phyloP scores from a whole-genome alignment of 2,888 invertebrate species.

The Dendrolimus pini region DNA sequence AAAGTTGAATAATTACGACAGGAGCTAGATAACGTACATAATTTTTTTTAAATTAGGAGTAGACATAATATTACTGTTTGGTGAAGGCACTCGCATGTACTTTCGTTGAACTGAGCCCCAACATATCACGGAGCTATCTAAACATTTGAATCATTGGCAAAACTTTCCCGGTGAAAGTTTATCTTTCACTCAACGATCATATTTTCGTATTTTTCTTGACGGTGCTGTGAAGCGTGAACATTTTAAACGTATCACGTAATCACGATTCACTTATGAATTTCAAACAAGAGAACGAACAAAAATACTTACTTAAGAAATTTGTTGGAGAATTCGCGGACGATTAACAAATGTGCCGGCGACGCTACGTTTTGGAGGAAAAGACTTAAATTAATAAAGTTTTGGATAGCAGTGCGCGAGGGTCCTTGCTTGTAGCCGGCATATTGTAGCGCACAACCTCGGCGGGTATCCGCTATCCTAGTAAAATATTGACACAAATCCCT shows the following conservation, averaged over 20 bases:
- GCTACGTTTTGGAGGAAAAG: constrained; percentile 27
- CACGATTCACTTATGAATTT: constrained; percentile 55
- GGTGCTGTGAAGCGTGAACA: constrained; percentile 40
- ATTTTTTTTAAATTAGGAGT: too few relatives aligned
- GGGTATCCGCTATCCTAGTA: constrained; percentile 62
- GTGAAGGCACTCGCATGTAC: constrained; percentile 2
- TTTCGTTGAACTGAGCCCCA: constrained; percentile 9
- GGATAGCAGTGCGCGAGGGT: constrained; percentile 17
- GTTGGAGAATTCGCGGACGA: constrained; percentile 36
- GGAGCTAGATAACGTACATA: too few relatives aligned
- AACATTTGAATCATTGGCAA: constrained; percentile 35
- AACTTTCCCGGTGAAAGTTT: constrained; percentile 40
- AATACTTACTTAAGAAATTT: constrained; percentile 54
- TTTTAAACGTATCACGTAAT: constrained; percentile 62
- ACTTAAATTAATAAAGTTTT: constrained; percentile 61
- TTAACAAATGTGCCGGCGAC: constrained; percentile 43
- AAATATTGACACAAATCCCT: constrained; percentile 77
- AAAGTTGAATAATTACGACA: too few relatives aligned
- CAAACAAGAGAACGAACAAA: constrained; percentile 47
- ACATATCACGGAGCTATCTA: constrained; percentile 42
- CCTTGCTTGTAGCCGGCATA: constrained; percentile 18
- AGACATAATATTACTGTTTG: constrained; percentile 13
- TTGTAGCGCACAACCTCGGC: constrained; percentile 28
- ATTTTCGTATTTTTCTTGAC: constrained; percentile 60
- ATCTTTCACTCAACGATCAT: constrained; percentile 33